Base-by-base conservation (phyloP, 2,888 invertebrate genomes). In the Ophion ventricosus region DNA sequence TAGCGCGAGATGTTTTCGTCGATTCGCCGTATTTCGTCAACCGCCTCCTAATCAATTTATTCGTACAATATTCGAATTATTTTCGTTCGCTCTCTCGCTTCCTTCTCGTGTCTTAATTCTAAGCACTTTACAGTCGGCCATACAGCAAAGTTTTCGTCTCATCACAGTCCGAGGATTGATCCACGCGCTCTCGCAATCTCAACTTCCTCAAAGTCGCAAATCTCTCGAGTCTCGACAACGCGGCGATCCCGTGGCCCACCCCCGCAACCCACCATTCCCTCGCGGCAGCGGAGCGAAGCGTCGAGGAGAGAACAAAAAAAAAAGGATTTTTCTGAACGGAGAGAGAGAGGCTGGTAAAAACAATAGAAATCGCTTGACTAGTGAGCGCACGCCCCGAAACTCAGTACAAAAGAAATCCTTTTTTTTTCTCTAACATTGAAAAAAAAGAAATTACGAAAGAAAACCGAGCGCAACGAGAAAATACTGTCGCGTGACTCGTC, bases 341-440 rank as follows among this genome's bases (percentile, higher is more conserved):
- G 63, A 63, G 23, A 74, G 74, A 63, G 66, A 66, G 70, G 74
- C 85, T 87, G 74, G 85, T 82, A 80, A 75, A 92, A 91, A 91
- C 89, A 90, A 89, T 91, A 90, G 35, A 92, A 91, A 92, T 92
- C 91, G 91, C 91, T 92, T 93, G 93, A 92, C 93, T 93, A 93
- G 93, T 92, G 91, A 92, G 92, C 91, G 90, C 90, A 90, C 89
- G 91, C 91, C 90, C 91, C 89, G 85, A 89, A 91, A 90, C 89
- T 88, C 87, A 89, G 84, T 89, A 89, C 85, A 87, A 85, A 88
- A 86, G 85, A 86, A 83, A 82, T 86, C 23, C 59, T 82, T 66
- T 79, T 73, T 82, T 74, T 72, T 61, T 75, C 76, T 72, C 81
- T 79, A 81, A 81, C 72, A 73, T 76, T 69, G 56, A 56, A 57